Percentiles rank a stretch among this genome's conserved stretches.
phyloP scores from a whole-genome alignment of 2,888 invertebrate species.

The Lamellibrachia satsuma region DNA sequence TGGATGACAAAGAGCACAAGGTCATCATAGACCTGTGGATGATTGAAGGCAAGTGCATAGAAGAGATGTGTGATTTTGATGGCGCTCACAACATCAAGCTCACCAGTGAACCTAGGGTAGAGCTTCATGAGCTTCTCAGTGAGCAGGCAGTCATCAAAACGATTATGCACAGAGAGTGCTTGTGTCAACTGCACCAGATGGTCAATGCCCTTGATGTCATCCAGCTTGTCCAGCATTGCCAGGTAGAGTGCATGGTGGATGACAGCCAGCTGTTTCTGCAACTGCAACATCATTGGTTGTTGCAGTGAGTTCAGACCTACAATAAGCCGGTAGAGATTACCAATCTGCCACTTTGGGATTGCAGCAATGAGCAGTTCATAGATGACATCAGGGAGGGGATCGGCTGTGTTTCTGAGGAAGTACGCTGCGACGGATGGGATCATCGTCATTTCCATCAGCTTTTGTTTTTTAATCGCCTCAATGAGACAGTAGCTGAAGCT shows the following conservation, averaged over 20 bases:
- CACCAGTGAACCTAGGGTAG: constrained; percentile 24
- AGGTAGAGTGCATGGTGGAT: constrained; percentile 17
- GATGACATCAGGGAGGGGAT: constrained; percentile 23
- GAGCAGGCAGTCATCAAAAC: constrained; percentile 24
- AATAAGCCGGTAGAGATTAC: constrained; percentile 27
- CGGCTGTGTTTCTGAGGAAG: constrained; percentile 13
- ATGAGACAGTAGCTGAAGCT: neutral
- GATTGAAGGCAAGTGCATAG: constrained; percentile 34
- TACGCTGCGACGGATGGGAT: constrained; percentile 19
- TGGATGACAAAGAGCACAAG: constrained; percentile 30
- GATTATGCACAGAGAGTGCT: neutral
- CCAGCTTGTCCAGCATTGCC: constrained; percentile 22
- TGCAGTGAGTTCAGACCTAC: constrained; percentile 26
- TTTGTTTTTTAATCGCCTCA: neutral
- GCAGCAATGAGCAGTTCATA: constrained; percentile 18
- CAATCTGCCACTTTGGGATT: constrained; percentile 27
- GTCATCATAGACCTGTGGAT: constrained; percentile 41
- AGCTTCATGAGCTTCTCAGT: constrained; percentile 31
- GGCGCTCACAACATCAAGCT: constrained; percentile 18
- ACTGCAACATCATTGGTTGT: constrained; percentile 17
- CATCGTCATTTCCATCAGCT: constrained; percentile 13
- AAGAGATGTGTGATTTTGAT: constrained; percentile 28
- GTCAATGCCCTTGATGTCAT: constrained; percentile 20
- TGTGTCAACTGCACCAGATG: constrained; percentile 22
- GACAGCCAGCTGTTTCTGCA: constrained; percentile 7